Base-by-base conservation (phyloP, 2,888 invertebrate species). In the Matsumyia berberina region DNA sequence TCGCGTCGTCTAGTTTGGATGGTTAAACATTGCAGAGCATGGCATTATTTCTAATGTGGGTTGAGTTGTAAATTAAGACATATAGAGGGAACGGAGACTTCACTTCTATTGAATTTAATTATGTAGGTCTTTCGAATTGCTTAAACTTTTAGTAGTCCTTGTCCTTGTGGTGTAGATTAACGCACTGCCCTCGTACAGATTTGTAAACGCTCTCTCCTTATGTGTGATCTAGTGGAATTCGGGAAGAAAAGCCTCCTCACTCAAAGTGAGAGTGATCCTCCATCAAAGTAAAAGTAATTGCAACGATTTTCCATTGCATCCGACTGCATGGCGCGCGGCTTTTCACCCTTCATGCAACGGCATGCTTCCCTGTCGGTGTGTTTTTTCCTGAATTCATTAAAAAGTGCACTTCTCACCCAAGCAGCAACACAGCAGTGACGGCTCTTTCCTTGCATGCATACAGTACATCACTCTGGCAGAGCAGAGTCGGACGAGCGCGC, bases 361-460 rank as follows among this genome's bases (percentile, higher is more conserved):
- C 15, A 29, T 9, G 51, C 19, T n/a, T 70, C 42, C 31, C 62
- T 15, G 33, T 24, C n/a, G 35, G 11, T 31, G 1, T 42, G 33
- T 51, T 66, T 51, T 66, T 57, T 66, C 55, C 46, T 67, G 9
- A 58, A 35, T 73, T 60, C 53, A 15, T 31, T 73, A 11, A 35
- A n/a, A 74, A 51, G 37, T 66, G 37, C 53, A 80, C 53, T 66
- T 66, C 64, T 58, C 55, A 70, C 53, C 64, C 31, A 39, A 33
- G 31, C 39, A 12, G 12, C 11, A 49, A 19, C 3, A 31, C 57
- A 58, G 31, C 42, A 19, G 29, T 8, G 24, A 29, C 44, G 19
- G 12, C 37, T 37, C 53, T 19, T 57, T 72, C 44, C 58, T 82
- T 66, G 66, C 82, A 82, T 82, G 82, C 51, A 72, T 64, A 70